Percentiles rank a stretch among this genome's conserved stretches.
Conservation (phyloP, 2,113 vertebrate genomes). For the Psilopsiagon aurifrons region DNA sequence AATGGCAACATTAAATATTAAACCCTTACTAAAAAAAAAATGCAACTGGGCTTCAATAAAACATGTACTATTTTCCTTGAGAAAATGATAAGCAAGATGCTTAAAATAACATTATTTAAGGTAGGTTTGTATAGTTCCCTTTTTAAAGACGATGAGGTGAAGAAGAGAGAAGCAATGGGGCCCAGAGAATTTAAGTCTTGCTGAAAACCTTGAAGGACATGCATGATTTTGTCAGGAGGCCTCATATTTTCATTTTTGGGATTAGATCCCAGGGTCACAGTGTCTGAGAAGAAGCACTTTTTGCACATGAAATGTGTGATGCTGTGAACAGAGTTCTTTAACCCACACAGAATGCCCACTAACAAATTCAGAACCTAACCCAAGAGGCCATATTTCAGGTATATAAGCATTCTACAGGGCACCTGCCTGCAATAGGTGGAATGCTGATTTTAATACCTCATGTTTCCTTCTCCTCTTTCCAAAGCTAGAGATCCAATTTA, state of each 20-base stretch:
- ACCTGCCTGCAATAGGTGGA: not conserved
- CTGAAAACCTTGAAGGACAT: not conserved
- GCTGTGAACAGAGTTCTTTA: not conserved
- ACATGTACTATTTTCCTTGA: not conserved
- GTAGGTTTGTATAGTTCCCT: not conserved
- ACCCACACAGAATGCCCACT: not conserved
- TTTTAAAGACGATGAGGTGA: not conserved
- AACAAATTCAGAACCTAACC: not conserved
- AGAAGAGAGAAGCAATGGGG: not conserved
- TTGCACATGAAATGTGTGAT: not conserved
- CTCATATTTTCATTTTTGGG: not conserved
- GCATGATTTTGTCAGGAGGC: not conserved
- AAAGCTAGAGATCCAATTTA: not conserved
- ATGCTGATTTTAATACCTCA: not conserved
- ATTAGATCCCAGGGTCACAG: not conserved
- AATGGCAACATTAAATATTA: conserved; percentile 36
- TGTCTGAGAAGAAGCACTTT: not conserved
- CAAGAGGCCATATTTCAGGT: not conserved
- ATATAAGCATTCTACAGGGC: not conserved
- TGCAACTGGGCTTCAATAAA: not conserved
- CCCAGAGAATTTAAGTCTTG: not conserved
- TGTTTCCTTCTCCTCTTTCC: not conserved
- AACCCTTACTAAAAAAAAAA: not conserved
- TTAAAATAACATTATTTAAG: conserved; percentile 24
- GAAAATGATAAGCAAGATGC: conserved; percentile 5